Evolutionary conservation across 2,113 vertebrate genomes (phyloP).

Genomic region (Cercocebus atys): DNA sequence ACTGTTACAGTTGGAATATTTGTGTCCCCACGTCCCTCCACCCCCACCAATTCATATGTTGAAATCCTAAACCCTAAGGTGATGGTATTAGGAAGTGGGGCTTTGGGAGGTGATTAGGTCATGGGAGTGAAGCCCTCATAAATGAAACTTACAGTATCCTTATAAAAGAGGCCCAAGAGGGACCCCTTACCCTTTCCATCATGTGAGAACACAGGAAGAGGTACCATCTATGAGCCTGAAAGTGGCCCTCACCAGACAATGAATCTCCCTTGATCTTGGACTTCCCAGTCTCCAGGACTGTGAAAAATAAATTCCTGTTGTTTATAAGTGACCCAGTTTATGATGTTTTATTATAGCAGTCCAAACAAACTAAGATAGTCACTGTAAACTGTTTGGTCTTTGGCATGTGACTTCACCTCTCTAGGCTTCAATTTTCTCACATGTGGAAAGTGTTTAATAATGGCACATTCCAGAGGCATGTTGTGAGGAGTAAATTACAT

Average conservation of each 20-base stretch:
- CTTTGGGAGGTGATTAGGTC: neutral
- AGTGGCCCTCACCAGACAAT: neutral
- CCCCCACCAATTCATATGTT: neutral
- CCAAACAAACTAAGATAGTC: neutral
- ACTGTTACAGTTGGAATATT: neutral
- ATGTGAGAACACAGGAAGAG: neutral
- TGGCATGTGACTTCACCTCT: neutral
- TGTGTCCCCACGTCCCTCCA: neutral
- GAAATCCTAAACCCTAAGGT: neutral
- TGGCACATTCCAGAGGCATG: neutral
- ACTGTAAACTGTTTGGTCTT: conserved; percentile 5
- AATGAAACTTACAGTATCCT: neutral
- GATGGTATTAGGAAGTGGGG: neutral
- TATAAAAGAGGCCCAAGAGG: neutral
- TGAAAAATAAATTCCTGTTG: neutral
- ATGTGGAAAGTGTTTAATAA: conserved; percentile 25
- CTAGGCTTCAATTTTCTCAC: neutral
- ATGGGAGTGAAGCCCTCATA: neutral
- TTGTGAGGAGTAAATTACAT: conserved; percentile 36
- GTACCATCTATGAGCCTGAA: neutral
- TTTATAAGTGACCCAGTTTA: neutral
- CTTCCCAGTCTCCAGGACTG: neutral
- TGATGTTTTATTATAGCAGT: neutral
- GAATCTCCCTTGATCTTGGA: neutral
- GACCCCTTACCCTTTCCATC: neutral